Percentiles rank a stretch among this genome's conserved stretches.
Evolutionary conservation across 2,888 invertebrate species (phyloP).

Genomic region (Tricholauxania praeusta): DNA sequence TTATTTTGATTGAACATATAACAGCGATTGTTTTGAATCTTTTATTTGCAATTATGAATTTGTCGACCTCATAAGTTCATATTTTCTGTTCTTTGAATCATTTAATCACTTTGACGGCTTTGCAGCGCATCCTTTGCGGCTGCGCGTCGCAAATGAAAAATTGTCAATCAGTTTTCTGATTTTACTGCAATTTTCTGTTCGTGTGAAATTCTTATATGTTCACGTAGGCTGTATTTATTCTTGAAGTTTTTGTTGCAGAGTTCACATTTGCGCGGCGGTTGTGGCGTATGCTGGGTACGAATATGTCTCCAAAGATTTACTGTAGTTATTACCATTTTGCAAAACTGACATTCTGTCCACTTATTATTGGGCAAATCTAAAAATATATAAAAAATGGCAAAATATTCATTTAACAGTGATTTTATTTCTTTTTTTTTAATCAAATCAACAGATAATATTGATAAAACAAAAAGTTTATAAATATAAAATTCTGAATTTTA

Average conservation of each 20-base stretch:
- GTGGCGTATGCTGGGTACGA: constrained; percentile 68
- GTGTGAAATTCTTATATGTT: constrained; percentile 68
- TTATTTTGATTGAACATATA: too few species aligned
- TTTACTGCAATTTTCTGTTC: constrained; percentile 65
- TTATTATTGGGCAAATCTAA: constrained; percentile 69
- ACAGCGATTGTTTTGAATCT: too few species aligned
- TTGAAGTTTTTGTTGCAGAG: constrained; percentile 69
- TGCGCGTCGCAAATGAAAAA: constrained; percentile 50
- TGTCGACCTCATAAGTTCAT: background rate
- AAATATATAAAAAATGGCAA: constrained; percentile 64
- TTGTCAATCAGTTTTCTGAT: constrained; percentile 62
- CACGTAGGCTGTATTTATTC: constrained; percentile 68
- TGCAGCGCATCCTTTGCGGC: constrained; percentile 39
- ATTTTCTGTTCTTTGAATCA: background rate
- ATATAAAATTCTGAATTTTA: constrained; percentile 24
- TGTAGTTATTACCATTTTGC: constrained; percentile 69
- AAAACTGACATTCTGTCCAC: constrained; percentile 69
- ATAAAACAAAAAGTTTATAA: constrained; percentile 29
- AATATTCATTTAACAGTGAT: constrained; percentile 43
- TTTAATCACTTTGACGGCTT: constrained; percentile 30
- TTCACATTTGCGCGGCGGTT: constrained; percentile 68
- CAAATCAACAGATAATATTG: constrained; percentile 17
- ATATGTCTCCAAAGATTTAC: constrained; percentile 70
- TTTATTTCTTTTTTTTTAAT: constrained; percentile 39
- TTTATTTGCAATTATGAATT: too few species aligned